Evolutionary conservation across 1,140 invertebrate genomes (phyloP).

Genomic region (Drosophila triauraria): DNA sequence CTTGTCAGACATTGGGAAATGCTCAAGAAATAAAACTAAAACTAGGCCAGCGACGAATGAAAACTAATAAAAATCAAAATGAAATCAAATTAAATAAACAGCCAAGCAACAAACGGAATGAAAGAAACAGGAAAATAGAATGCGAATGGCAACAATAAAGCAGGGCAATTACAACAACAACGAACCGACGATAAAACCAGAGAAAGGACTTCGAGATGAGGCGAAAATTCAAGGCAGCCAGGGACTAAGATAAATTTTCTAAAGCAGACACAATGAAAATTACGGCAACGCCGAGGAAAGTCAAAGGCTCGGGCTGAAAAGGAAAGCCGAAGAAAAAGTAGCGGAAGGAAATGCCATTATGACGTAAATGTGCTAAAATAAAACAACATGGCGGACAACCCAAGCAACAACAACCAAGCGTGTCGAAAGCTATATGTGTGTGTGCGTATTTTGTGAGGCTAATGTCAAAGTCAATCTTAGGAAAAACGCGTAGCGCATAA

Average conservation of each 20-base stretch:
- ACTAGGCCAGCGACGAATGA: conserved; percentile 60
- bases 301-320: conserved; percentile 58
- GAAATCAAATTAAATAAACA: conserved; percentile 81
- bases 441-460: conserved; percentile 69
- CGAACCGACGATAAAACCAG: conserved; percentile 53
- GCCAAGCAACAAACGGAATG: conserved; percentile 39
- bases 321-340: conserved; percentile 56
- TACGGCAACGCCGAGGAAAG: conserved; percentile 63
- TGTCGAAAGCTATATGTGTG: conserved; percentile 63
- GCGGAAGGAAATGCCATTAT: conserved; percentile 83
- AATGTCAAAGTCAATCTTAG: conserved; percentile 84
- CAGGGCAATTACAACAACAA: conserved; percentile 66
- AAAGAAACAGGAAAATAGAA: conserved; percentile 45
- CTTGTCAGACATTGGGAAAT: conserved; percentile 25
- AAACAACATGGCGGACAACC: conserved; percentile 82
- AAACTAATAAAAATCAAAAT: conserved; percentile 82
- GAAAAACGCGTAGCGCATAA: conserved; percentile 83
- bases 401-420: conserved; percentile 69
- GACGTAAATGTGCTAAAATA: conserved; percentile 84
- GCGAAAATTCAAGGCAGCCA: conserved; percentile 67
- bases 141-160: conserved; percentile 69
- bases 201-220: conserved; percentile 51
- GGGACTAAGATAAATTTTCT: conserved; percentile 68
- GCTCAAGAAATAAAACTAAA: conserved; percentile 32
- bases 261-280: conserved; percentile 79